Base-by-base conservation (phyloP, 2,113 vertebrate species). In the Thermophis baileyi region DNA sequence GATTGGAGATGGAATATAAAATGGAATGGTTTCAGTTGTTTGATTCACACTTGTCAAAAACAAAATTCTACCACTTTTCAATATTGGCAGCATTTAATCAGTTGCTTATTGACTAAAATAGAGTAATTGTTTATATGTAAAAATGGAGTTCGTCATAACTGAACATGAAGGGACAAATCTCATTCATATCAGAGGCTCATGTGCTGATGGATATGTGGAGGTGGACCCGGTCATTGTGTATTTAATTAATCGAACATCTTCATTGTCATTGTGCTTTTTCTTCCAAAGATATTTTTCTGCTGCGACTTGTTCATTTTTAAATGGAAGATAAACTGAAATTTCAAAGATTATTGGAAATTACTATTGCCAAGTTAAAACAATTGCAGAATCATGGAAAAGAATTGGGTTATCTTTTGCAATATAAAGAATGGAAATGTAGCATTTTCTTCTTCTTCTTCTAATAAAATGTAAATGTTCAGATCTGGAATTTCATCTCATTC, bases 241-340 rank as follows among this genome's bases (percentile, higher is more conserved):
- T 88, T 60, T 60, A 93, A 89, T 91, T 92, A 89, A 60, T 85
- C 57, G 4, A 94, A 47, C 57, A 9, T 22, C 18, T 81, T 91
- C 5, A 50, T 1, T 57, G 8, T 85, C 89, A 90, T 63, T 92
- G 93, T 69, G 16, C 40, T 90, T 81, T 85, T 94, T 95, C 55
- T 91, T 0, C 90, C 85, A 89, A 89, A 94, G 40, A 88, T 90
- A 87, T 1, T 90, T 27, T 55, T 18, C 2, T 11, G 5, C 44
- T 89, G 91, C 10, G 0, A 91, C 94, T 47, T 88, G 24, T 81
- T 11, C 85, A 3, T 12, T 93, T 94, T 93, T 94, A 93, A 96
- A 94, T 55, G 44, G 12, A n/a, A 46, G 10, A 47, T 89, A 24
- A 30, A 49, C 30, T 87, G 46, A 40, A 44, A 53, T 30, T 27